phyloP scores from a whole-genome alignment of 2,888 invertebrate species.

The Clanis bilineata region DNA sequence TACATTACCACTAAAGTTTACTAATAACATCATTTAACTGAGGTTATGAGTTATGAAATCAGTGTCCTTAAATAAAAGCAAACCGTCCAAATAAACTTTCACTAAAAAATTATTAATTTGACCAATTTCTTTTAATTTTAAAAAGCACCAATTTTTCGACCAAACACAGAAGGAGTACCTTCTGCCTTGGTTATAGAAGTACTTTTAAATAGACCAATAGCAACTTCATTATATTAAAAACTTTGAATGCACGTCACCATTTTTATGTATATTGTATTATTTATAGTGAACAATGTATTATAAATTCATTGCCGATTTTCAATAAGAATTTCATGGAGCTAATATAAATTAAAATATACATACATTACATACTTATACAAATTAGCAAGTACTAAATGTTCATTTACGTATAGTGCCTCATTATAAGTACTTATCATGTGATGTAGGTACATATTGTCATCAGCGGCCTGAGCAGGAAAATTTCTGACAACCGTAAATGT shows the following conservation, averaged over 20 bases:
- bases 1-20: neutral
- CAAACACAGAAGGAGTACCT: too few relatives aligned
- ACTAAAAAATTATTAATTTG: too few relatives aligned
- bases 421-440: neutral
- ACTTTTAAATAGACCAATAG: neutral
- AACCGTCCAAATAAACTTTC: too few relatives aligned
- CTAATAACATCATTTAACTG: neutral
- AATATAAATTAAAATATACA: neutral
- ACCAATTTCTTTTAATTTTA: too few relatives aligned
- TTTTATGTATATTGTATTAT: neutral
- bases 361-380: neutral
- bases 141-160: too few relatives aligned
- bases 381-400: neutral
- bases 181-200: neutral
- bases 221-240: neutral
- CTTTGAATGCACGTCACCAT: too few relatives aligned
- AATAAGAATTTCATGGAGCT: neutral
- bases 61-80: too few relatives aligned
- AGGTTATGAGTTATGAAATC: neutral
- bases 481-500: too few relatives aligned
- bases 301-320: neutral
- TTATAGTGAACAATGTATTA: neutral
- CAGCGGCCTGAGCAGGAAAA: too few relatives aligned
- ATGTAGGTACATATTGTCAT: conserved; percentile 6
- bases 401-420: neutral